Conservation (phyloP, 92 coral and sea anemone genomes). For the Heteractis magnifica region DNA sequence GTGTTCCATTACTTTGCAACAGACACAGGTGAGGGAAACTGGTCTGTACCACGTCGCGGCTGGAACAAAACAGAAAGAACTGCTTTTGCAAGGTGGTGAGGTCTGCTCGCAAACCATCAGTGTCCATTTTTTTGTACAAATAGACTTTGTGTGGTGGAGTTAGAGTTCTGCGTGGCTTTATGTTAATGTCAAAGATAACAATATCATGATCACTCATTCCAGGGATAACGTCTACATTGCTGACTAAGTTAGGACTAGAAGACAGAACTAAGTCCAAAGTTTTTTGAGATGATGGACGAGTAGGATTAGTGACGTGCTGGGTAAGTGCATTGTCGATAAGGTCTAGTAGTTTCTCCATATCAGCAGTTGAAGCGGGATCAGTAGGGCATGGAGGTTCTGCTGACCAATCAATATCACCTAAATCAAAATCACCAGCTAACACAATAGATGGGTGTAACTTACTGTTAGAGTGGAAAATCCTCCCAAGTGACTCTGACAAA, state of each 20-base stretch:
- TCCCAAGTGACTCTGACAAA: slow-evolving; percentile 17
- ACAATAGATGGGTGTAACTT: slow-evolving; percentile 44
- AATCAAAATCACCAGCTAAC: slow-evolving; percentile 46
- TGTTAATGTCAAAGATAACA: slow-evolving; percentile 32
- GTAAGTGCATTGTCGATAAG: slow-evolving; percentile 38
- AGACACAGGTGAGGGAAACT: slow-evolving; percentile 29
- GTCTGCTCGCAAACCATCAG: slow-evolving; percentile 35
- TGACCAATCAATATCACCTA: slow-evolving; percentile 47
- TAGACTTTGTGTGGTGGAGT: slow-evolving; percentile 51
- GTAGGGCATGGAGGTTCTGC: background rate
- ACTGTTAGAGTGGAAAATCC: background rate
- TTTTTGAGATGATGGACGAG: slow-evolving; percentile 38
- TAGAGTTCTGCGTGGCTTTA: slow-evolving; percentile 37
- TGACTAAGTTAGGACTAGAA: slow-evolving; percentile 48
- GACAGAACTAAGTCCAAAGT: slow-evolving; percentile 40
- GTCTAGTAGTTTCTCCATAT: slow-evolving; percentile 17
- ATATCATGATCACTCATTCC: slow-evolving; percentile 64
- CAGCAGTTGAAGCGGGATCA: background rate
- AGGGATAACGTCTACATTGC: slow-evolving; percentile 38
- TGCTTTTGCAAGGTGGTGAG: slow-evolving; percentile 14
- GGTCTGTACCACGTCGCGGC: slow-evolving; percentile 21
- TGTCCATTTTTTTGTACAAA: slow-evolving; percentile 32
- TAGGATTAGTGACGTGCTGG: slow-evolving; percentile 32
- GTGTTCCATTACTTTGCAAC: slow-evolving; percentile 47
- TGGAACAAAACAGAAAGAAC: background rate